A percentile compares a stretch with the other conserved stretches of the same genome.
phyloP scores from a whole-genome alignment of 1,140 invertebrate genomes.

The Drosophila tani region DNA sequence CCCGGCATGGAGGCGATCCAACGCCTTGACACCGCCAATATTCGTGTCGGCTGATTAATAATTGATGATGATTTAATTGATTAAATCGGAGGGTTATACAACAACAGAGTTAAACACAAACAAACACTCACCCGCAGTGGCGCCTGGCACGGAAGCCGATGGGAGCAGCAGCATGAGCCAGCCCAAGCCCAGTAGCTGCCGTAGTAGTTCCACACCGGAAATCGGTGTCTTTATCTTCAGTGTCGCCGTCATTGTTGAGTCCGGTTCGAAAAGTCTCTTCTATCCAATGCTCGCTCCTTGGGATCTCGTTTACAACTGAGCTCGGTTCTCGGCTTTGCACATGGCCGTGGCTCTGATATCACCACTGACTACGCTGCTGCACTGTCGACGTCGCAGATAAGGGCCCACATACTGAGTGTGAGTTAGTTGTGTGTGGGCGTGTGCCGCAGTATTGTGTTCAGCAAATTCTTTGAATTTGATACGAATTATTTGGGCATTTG shows the following conservation, averaged over 20 bases:
- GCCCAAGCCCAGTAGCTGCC: constrained; percentile 15
- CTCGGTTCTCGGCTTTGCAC: constrained; percentile 32
- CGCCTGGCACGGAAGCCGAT: constrained; percentile 67
- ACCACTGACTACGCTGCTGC: not conserved
- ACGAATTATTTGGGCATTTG: not conserved
- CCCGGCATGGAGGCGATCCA: constrained; percentile 87
- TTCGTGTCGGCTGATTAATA: constrained; percentile 9
- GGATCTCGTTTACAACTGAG: constrained; percentile 51
- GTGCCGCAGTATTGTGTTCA: not conserved
- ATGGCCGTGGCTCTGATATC: constrained; percentile 47
- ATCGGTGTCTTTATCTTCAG: constrained; percentile 57
- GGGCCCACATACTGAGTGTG: constrained; percentile 10
- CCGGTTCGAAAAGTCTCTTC: not conserved
- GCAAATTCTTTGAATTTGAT: not conserved
- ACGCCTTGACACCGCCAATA: constrained; percentile 86
- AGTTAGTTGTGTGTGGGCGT: constrained; percentile 13
- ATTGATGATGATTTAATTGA: not conserved
- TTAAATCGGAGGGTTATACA: not conserved
- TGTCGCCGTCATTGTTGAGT: constrained; percentile 43
- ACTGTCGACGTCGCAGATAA: constrained; percentile 11
- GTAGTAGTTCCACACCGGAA: constrained; percentile 60
- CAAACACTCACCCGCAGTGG: constrained; percentile 40
- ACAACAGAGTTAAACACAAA: not conserved
- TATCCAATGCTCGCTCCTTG: constrained; percentile 26
- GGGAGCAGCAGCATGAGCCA: constrained; percentile 25